Evolutionary conservation across 2,888 invertebrate species (phyloP), one percentile per base, ranked within the genome.

Genomic region (Tethea ocularis): DNA sequence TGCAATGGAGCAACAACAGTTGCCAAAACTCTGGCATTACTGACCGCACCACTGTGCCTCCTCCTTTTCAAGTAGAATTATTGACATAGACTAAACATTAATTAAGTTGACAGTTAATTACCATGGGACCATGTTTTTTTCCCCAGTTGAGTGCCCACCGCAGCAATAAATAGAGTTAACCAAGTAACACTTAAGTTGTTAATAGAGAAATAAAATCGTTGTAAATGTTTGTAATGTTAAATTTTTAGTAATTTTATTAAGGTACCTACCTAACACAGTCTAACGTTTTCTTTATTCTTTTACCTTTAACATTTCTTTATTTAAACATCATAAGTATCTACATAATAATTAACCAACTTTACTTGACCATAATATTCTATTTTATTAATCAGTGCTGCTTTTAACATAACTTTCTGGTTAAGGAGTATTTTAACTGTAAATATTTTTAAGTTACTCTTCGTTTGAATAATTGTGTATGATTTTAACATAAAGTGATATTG

Each of bases 1-100:
- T 96, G 96, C 88, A 96, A 96, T 74, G 90, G 94, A 1, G 94
- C 94, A 2, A 80, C 90, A 2, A 81, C 91, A 13, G 73, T 94
- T 53, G 88, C 88, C 66, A 90, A 86, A 59, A 91, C 93, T 15
- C 60, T 91, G 26, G 88, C 94, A 0, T 71, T 94, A 23, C 71
- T 93, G 36, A 63, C 88, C 20, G 90, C 91, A 3, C 91, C 93
- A 5, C 71, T 93, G 3, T 82, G 82, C 23, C 71, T 91, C 29
- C 67, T 92, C 4, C 82, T 92, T 54, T 91, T 91, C 74, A 92
- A 92, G 84, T 93, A 88, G 84, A 51, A 57, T 63, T 56, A 62
- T 22, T 46, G 54, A 55, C 58, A 15, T 10, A 55, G 26, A 23
- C 24, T 57, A 41, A 24, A 29, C 10, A 29, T 8, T 41, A 17